These are phyloP conservation scores for Vombatus ursinus DNA, from an alignment of 2,113 vertebrate species.

Conservation along the genomic window DNA sequence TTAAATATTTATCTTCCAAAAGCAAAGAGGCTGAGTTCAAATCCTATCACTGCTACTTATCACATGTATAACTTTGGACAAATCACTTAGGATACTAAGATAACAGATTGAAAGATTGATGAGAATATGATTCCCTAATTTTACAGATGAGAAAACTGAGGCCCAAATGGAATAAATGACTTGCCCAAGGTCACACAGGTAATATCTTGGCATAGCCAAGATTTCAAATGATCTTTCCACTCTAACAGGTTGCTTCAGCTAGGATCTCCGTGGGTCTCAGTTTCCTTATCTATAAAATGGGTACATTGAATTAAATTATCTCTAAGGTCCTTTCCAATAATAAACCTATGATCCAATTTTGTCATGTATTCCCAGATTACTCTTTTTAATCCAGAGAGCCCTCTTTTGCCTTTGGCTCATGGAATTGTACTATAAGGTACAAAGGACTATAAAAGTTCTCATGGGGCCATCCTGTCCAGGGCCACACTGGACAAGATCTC, in stretches of 20 bases:
- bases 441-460: neutral
- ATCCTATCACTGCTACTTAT: no score
- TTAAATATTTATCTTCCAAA: neutral
- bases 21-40: no score
- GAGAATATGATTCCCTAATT: neutral
- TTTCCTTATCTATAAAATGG: neutral
- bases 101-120: no score
- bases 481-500: neutral
- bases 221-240: no score
- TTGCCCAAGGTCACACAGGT: neutral
- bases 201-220: neutral
- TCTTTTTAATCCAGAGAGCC: slow-evolving; percentile 21
- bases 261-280: neutral
- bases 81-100: no score
- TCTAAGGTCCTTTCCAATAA: neutral
- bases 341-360: neutral
- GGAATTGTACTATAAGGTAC: neutral
- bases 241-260: neutral
- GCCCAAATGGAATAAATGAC: neutral
- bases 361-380: neutral
- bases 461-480: neutral
- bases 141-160: neutral
- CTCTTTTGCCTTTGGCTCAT: slow-evolving; percentile 24
- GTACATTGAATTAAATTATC: neutral
- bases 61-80: no score